phyloP scores from a whole-genome alignment of 2,888 invertebrate genomes.

The Eupithecia pulchellata region DNA sequence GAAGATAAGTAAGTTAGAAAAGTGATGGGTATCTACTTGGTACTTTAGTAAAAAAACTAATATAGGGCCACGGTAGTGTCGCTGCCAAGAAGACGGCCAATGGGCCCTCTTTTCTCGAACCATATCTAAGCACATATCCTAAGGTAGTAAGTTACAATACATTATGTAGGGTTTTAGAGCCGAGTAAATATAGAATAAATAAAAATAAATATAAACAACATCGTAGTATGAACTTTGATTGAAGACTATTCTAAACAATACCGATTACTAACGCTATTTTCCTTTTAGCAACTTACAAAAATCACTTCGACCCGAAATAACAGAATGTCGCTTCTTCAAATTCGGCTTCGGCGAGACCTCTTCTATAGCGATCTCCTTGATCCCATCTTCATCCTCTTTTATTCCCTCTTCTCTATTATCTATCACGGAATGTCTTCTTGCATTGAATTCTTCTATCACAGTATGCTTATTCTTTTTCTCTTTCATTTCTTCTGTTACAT shows the following conservation, averaged over 20 bases:
- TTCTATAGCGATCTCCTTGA: constrained; percentile 40
- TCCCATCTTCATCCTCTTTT: constrained; percentile 31
- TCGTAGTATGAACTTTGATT: neutral
- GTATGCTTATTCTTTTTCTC: constrained; percentile 35
- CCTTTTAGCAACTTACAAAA: constrained; percentile 66
- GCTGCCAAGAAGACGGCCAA: neutral
- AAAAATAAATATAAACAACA: too few species aligned
- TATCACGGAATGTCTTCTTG: constrained; percentile 4
- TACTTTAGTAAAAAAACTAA: neutral
- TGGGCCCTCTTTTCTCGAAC: neutral
- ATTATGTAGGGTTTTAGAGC: too few species aligned
- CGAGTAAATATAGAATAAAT: neutral
- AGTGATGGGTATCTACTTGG: too few species aligned
- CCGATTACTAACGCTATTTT: neutral
- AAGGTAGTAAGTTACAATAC: too few species aligned
- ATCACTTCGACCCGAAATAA: constrained; percentile 72
- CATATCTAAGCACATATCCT: neutral
- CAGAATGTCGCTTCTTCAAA: constrained; percentile 70
- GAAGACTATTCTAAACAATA: neutral
- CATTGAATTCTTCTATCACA: constrained; percentile 25
- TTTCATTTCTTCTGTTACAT: constrained; percentile 33
- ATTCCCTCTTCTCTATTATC: neutral
- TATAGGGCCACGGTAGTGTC: neutral
- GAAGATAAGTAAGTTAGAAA: too few species aligned
- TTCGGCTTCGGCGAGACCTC: constrained; percentile 47